phyloP scores from a whole-genome alignment of 2,888 invertebrate species.

The Coenonympha glycerion region DNA sequence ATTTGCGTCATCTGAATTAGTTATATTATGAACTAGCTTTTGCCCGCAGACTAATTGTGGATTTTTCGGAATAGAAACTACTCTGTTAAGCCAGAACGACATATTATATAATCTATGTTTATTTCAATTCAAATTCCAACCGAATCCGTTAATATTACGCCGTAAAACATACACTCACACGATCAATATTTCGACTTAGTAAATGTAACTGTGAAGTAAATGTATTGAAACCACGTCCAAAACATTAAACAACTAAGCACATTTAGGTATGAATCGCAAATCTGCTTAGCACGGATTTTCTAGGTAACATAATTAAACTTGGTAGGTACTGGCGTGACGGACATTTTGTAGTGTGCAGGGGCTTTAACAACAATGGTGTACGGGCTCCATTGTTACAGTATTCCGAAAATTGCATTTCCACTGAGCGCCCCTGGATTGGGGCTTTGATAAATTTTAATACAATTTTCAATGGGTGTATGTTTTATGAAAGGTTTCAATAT shows the following conservation, averaged over 20 bases:
- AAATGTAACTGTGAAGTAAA: too few relatives aligned
- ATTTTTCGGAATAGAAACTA: too few relatives aligned
- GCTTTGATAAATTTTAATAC: conserved; percentile 25
- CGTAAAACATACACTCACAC: too few relatives aligned
- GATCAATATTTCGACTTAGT: too few relatives aligned
- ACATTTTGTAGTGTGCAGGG: conserved; percentile 24
- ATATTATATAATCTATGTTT: too few relatives aligned
- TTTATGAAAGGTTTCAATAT: conserved; percentile 4
- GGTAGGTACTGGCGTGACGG: conserved; percentile 28
- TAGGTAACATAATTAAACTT: conserved; percentile 33
- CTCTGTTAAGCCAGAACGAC: too few relatives aligned
- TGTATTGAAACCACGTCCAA: neutral
- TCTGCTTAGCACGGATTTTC: conserved; percentile 32
- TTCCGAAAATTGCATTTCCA: conserved; percentile 32
- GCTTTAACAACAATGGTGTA: conserved; percentile 30
- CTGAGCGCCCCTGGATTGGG: conserved; percentile 24
- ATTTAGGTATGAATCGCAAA: conserved; percentile 23
- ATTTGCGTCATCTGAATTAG: too few relatives aligned
- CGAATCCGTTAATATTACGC: too few relatives aligned
- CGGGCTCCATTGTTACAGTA: conserved; percentile 29
- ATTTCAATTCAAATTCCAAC: too few relatives aligned
- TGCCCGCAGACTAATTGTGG: too few relatives aligned
- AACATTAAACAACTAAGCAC: neutral
- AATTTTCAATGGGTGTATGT: conserved; percentile 15
- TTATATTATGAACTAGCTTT: too few relatives aligned